Conservation (phyloP, 1,140 invertebrate genomes). For the Drosophila virilis region DNA sequence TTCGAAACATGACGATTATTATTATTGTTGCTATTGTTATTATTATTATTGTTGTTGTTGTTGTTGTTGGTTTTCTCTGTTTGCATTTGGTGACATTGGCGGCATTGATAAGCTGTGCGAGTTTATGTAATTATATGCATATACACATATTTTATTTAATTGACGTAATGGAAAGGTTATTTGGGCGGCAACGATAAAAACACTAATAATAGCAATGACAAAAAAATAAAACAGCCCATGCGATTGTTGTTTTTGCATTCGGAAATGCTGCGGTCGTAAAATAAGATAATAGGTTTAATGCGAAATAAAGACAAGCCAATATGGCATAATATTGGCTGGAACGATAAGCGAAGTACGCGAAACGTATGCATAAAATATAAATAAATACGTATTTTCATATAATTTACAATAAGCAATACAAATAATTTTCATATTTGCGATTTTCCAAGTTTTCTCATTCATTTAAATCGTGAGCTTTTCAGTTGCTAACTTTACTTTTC, state of each 20-base stretch:
- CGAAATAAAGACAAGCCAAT: not conserved
- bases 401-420: not conserved
- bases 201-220: slow-evolving; percentile 20
- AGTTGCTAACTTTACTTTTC: slow-evolving; percentile 14
- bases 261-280: slow-evolving; percentile 10
- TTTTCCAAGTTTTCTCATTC: not conserved
- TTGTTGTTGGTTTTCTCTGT: slow-evolving; percentile 34
- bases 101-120: slow-evolving; percentile 65
- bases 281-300: slow-evolving; percentile 17
- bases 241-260: slow-evolving; percentile 10
- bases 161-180: slow-evolving; percentile 78
- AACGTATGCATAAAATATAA: not conserved
- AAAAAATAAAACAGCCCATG: slow-evolving; percentile 5
- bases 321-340: not conserved
- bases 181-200: slow-evolving; percentile 64
- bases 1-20: slow-evolving; percentile 29
- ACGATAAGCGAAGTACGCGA: not conserved
- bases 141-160: slow-evolving; percentile 59
- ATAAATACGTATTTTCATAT: not conserved
- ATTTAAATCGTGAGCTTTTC: slow-evolving; percentile 16
- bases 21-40: not conserved
- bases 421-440: not conserved
- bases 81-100: slow-evolving; percentile 65
- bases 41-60: slow-evolving; percentile 15
- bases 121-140: slow-evolving; percentile 67